phyloP scores from a whole-genome alignment of 2,113 vertebrate species.

The Brachypodius melanocephalos region DNA sequence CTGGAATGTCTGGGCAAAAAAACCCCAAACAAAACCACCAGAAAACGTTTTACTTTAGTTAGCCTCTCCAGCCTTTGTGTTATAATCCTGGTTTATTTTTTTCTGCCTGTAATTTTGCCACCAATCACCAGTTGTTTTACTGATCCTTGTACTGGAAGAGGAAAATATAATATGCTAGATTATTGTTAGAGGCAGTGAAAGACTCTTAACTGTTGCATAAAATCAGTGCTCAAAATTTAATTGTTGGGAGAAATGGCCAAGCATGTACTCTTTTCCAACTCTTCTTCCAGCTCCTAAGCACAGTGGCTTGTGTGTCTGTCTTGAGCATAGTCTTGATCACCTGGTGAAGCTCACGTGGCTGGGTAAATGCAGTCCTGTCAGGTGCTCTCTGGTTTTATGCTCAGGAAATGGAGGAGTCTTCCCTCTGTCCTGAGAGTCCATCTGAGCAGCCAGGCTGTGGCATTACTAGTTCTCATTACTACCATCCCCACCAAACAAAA shows the following conservation, averaged over 20 bases:
- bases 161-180: neutral
- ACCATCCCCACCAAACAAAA: rapidly evolving
- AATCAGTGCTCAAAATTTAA: neutral
- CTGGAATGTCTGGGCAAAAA: neutral
- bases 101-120: neutral
- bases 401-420: neutral
- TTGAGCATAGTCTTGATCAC: neutral
- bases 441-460: neutral
- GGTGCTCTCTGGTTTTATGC: neutral
- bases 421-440: neutral
- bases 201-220: neutral
- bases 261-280: neutral
- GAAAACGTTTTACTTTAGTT: neutral
- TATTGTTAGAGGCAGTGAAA: neutral
- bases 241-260: neutral
- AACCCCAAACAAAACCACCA: neutral
- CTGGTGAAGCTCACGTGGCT: neutral
- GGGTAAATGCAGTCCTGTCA: neutral
- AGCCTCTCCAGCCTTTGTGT: neutral
- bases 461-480: neutral
- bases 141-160: neutral
- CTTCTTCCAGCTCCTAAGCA: neutral
- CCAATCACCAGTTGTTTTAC: neutral
- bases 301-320: neutral
- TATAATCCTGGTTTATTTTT: neutral